These are phyloP conservation scores for Synanthedon formicaeformis DNA, from an alignment of 2,888 invertebrate species.

Conservation along the genomic window DNA sequence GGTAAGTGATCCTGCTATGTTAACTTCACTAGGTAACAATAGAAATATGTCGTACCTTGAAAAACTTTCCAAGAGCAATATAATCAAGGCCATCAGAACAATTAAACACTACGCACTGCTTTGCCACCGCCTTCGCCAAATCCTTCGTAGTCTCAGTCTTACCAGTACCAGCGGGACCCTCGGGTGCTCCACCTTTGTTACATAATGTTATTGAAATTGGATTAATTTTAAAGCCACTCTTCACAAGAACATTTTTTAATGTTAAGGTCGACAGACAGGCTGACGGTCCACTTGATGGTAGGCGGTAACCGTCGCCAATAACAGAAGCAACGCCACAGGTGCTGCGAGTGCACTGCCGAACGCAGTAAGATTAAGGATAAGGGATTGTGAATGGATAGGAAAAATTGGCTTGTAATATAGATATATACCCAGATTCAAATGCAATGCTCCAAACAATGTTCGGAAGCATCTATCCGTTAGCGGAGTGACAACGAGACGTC, in stretches of 20 bases:
- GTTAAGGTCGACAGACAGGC: too few species aligned
- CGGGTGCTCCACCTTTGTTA: slow-evolving; percentile 79
- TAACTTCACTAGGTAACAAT: neutral
- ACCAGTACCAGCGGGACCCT: slow-evolving; percentile 87
- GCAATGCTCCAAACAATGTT: slow-evolving; percentile 91
- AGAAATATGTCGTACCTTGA: slow-evolving; percentile 69
- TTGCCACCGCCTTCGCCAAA: slow-evolving; percentile 94
- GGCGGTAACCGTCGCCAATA: too few species aligned
- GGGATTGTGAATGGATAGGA: too few species aligned
- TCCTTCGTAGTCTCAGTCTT: slow-evolving; percentile 96
- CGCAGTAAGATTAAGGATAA: too few species aligned
- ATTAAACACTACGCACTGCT: slow-evolving; percentile 96
- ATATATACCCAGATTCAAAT: slow-evolving; percentile 80
- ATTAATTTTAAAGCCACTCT: neutral
- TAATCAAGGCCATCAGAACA: slow-evolving; percentile 96
- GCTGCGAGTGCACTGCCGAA: too few species aligned
- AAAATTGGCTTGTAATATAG: too few species aligned
- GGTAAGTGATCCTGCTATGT: neutral
- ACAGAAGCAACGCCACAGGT: too few species aligned
- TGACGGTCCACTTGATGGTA: too few species aligned
- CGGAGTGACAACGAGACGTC: slow-evolving; percentile 91
- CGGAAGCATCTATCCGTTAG: slow-evolving; percentile 93
- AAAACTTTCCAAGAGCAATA: slow-evolving; percentile 92
- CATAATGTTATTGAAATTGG: slow-evolving; percentile 2
- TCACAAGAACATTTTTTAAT: too few species aligned